Evolutionary conservation across 2,113 vertebrate genomes (phyloP), one percentile per base, ranked within the genome.

Genomic region (Lepisosteus oculatus): DNA sequence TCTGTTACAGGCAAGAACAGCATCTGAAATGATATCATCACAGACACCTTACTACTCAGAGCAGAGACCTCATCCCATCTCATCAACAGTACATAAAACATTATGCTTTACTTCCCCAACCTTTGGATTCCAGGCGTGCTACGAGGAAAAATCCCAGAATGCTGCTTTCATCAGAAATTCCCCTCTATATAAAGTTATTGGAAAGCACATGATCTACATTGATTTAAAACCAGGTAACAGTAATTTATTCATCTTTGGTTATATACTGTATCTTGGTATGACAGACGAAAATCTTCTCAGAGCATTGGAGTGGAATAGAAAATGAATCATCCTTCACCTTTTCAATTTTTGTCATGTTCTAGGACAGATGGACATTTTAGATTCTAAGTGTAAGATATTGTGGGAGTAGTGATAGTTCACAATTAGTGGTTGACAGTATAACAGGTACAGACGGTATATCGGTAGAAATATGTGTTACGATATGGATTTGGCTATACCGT

Each of bases 61-160:
- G 14, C 17, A 43, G 3, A 14, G 66, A 74, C 55, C 65, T 51
- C 78, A 0, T 69, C 61, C 14, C 0, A 0, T 0, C 57, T 13
- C 43, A 6, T 64, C 70, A 55, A 76, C 45, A 14, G 72, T 84
- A 73, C 3, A 82, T 3, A 79, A 76, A 65, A 84, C 83, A 62
- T 74, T 82, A 64, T 95, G 94, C 3, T 0, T 65, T 70, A 80
- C 79, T 70, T 2, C 80, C 13, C 14, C 70, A 3, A 77, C 8
- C 42, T 12, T 92, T 71, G 83, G 87, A 77, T 69, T 92, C 11
- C 87, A 88, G 64, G 70, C 83, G 69, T 95, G 92, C 68, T 2
- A 92, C 44, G 90, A 84, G 63, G 12, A 82, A 44, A 71, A 12
- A 70, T 81, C 82, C 14, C 67, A 29, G 68, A 93, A 91, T 43